Conservation (phyloP, 2,888 invertebrate species). For the Mesochorus sp. region DNA sequence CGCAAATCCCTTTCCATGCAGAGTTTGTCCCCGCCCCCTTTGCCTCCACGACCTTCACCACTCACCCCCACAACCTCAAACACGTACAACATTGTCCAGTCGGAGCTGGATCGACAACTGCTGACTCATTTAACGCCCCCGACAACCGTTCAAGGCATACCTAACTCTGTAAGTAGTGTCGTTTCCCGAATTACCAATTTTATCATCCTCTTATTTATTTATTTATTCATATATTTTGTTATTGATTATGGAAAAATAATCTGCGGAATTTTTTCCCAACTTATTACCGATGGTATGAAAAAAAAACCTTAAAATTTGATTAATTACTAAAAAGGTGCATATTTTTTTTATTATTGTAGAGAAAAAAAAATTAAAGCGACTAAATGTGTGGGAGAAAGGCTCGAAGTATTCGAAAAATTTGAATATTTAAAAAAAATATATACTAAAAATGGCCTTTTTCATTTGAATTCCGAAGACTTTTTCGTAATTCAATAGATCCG, state of each 20-base stretch:
- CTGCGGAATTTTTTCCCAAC: too few species aligned
- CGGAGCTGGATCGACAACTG: slow-evolving; percentile 80
- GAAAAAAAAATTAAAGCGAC: neutral
- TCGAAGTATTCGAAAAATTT: too few species aligned
- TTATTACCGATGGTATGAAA: too few species aligned
- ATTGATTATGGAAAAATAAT: too few species aligned
- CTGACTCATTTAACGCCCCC: slow-evolving; percentile 81
- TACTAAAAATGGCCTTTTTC: too few species aligned
- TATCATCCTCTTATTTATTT: slow-evolving; percentile 34
- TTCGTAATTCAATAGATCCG: too few species aligned
- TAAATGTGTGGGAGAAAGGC: too few species aligned
- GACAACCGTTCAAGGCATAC: slow-evolving; percentile 80
- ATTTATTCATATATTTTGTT: slow-evolving; percentile 25
- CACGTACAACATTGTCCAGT: slow-evolving; percentile 78
- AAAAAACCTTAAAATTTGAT: too few species aligned
- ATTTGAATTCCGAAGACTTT: too few species aligned
- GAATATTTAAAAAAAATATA: too few species aligned
- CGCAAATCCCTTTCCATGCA: slow-evolving; percentile 81
- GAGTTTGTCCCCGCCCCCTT: slow-evolving; percentile 83
- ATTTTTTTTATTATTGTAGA: neutral
- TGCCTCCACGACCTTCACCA: slow-evolving; percentile 85
- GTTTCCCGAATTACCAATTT: slow-evolving; percentile 64
- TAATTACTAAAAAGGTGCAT: too few species aligned
- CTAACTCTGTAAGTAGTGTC: slow-evolving; percentile 82
- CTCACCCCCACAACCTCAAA: slow-evolving; percentile 80